Evolutionary conservation across 2,888 invertebrate species (phyloP), one percentile per base, ranked within the genome.

Genomic region (Deroplatys truncata): DNA sequence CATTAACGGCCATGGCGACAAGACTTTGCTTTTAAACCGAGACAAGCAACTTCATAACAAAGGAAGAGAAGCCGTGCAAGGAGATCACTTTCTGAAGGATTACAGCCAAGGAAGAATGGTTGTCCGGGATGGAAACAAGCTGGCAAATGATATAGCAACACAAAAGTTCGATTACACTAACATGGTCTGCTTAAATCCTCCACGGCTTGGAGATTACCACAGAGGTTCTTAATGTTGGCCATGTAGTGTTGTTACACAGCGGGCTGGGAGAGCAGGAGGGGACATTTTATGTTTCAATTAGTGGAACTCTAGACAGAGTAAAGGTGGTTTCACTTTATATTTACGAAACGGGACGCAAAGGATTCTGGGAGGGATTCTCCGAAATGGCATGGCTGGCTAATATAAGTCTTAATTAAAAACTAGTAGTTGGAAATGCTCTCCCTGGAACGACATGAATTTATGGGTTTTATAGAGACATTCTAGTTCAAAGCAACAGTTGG

Each of bases 1-100:
- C 89, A 89, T 89, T 89, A 89, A 85, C 35, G 82, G 43, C 16
- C 85, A n/a, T 82, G 89, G 89, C 72, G 89, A 90, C 90, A 90
- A 90, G 90, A 90, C 90, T 90, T 90, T 90, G 88, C 90, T 90
- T 88, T 90, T 88, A 90, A 88, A 85, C 88, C 86, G 85, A 72
- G 85, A 89, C 89, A 31, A 83, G 87, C 89, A 85, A 84, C 82
- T 89, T 89, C 89, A 89, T 89, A 85, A 82, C 82, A 28, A 28
- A 86, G 56, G 84, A 43, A 29, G 72, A 28, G 43, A 84, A 28
- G 56, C 56, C 1, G 43, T 43, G 43, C 56, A 16, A 72, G 56
- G 56, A 72, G 56, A 72, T 72, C 56, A 72, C 56, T 72, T 72
- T 72, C 56, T 72, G 56, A 72, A 72, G 56, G 56, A 72, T 72